Evolutionary conservation across 2,113 vertebrate species (phyloP).

Genomic region (Mellivora capensis): DNA sequence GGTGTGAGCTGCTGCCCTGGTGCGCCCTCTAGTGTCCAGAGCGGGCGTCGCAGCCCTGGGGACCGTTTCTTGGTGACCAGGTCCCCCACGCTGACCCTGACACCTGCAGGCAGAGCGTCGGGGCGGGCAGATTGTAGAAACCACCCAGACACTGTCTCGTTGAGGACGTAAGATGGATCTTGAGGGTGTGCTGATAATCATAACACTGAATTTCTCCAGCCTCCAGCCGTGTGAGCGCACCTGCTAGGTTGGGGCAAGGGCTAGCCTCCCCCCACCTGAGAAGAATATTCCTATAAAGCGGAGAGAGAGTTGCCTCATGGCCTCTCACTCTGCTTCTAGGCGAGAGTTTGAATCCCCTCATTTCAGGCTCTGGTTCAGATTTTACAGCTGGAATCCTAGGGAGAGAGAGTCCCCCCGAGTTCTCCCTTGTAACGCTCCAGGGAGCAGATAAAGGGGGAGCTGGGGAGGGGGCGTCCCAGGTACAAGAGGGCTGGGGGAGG

Average conservation of each 20-base stretch:
- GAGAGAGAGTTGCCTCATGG: not conserved
- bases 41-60: rapidly evolving
- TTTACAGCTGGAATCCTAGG: not conserved
- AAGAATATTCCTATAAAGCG: not conserved
- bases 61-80: rapidly evolving
- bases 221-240: not conserved
- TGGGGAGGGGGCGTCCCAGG: not conserved
- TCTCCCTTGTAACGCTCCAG: not conserved
- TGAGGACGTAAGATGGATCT: not conserved
- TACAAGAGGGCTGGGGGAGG: rapidly evolving
- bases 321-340: not conserved
- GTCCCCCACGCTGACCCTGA: not conserved
- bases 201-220: not conserved
- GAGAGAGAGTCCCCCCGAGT: not conserved
- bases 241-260: too few species aligned
- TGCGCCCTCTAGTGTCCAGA: not conserved
- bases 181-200: not conserved
- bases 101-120: not conserved
- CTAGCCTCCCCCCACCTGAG: not conserved
- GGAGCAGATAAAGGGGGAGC: not conserved
- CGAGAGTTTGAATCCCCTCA: not conserved
- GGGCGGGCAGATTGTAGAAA: not conserved
- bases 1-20: rapidly evolving
- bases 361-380: not conserved
- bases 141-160: not conserved